Percentiles rank a stretch among this genome's conserved stretches.
Conservation (phyloP, 35 echinoderm and acorn worm genomes). For the Stichopus chloronotus region DNA sequence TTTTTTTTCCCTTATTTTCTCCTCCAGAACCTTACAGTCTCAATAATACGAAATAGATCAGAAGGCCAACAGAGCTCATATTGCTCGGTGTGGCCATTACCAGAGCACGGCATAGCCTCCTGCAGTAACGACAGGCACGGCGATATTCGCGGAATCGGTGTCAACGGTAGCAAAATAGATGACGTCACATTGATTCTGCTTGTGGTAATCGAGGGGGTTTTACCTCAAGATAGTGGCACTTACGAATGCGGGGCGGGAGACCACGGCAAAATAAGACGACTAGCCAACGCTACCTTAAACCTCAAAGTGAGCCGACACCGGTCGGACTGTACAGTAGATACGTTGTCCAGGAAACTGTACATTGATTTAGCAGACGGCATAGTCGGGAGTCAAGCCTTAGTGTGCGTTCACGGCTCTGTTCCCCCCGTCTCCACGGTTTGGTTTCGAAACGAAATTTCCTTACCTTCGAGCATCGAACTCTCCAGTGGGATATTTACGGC, state of each 20-base stretch:
- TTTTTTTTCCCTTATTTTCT: not conserved
- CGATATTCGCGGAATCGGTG: not conserved
- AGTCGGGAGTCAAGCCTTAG: not conserved
- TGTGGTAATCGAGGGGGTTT: not conserved
- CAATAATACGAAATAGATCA: not conserved
- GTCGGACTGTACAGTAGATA: not conserved
- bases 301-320: not conserved
- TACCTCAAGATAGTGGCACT: not conserved
- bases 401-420: not conserved
- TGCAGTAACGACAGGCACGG: not conserved
- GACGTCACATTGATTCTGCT: not conserved
- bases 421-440: not conserved
- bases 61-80: not conserved
- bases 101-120: not conserved
- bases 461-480: not conserved
- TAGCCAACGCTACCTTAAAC: not conserved
- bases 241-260: not conserved
- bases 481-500: not conserved
- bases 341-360: not conserved
- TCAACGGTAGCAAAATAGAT: not conserved
- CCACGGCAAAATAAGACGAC: not conserved
- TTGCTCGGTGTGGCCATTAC: conserved; percentile 1
- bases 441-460: not conserved
- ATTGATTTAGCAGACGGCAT: not conserved
- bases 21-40: not conserved